Evolutionary conservation across 2,797 vertebrate species (phyloP), one percentile per base, ranked within the genome.

Genomic region (Discoglossus pictus): DNA sequence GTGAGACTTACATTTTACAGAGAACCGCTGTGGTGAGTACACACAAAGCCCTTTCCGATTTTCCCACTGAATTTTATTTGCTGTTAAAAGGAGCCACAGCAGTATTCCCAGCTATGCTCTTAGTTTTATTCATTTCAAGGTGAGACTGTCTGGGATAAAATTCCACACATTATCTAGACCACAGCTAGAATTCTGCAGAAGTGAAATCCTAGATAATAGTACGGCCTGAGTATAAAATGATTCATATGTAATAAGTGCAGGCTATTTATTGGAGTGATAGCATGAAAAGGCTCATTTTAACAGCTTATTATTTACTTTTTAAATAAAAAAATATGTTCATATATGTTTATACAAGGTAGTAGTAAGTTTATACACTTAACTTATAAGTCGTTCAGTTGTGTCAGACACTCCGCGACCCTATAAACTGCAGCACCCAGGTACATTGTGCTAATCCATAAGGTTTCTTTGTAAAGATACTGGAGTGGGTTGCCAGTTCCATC

Each of bases 41-140:
- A 47, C 16, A 58, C 44, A 59, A 38, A 51, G 40, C 52, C 31
- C 20, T 48, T 56, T 56, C 63, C 55, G 31, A 36, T 47, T 65
- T 48, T 35, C 44, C 54, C 54, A 24, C 46, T 59, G 56, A 40
- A 11, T 51, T 67, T 51, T 67, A 59, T 60, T 60, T 67, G 44
- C 55, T 67, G 44, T 27, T 35, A 43, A 59, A 42, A 48, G 8
- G 12, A 27, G 21, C 44, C 39, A 24, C 31, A 52, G 40, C 38
- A 21, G 34, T 50, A 67, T 42, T 67, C 24, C 54, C 54, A 31
- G 38, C 54, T 46, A 65, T 8, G 24, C 21, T 9, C 20, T 46
- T 3, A 24, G 3, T 18, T 48, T 25, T 67, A 40, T 60, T 65
- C 27, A 18, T 12, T 25, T n/a, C 31, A 36, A 59, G 42, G 46